Conservation (phyloP, 2,888 invertebrate genomes). For the Tuta absoluta region DNA sequence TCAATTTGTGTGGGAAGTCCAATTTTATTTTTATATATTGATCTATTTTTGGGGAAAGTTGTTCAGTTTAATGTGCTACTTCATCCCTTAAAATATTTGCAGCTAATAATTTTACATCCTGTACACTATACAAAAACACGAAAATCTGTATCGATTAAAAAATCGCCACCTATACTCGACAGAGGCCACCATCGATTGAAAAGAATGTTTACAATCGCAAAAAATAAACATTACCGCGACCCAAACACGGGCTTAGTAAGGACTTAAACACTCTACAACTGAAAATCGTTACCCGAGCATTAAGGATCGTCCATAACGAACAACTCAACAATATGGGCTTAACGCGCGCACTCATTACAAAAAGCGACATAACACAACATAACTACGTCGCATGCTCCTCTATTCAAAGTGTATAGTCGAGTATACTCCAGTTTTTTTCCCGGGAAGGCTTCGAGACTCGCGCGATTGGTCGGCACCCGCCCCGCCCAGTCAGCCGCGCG, state of each 20-base stretch:
- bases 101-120: too few species aligned
- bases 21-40: too few species aligned
- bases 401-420: conserved; percentile 80
- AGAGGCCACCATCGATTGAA: conserved; percentile 1
- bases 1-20: too few species aligned
- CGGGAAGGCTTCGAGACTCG: conserved; percentile 63
- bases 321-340: conserved; percentile 80
- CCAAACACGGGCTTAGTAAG: conserved; percentile 70
- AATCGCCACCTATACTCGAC: conserved; percentile 1
- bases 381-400: conserved; percentile 78
- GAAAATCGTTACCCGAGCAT: conserved; percentile 79
- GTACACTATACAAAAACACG: neutral
- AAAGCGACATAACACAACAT: conserved; percentile 80
- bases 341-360: conserved; percentile 81
- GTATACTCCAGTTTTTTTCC: conserved; percentile 78
- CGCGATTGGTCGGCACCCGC: conserved; percentile 61
- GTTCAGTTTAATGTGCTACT: too few species aligned
- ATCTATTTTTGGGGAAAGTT: too few species aligned
- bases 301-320: conserved; percentile 78
- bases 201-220: conserved; percentile 11
- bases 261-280: conserved; percentile 76
- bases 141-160: conserved; percentile 5
- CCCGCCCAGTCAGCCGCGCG: conserved; percentile 66
- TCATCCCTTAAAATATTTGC: too few species aligned
- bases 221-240: conserved; percentile 49